Evolutionary conservation across 1,140 invertebrate species (phyloP), one percentile per base, ranked within the genome.

Genomic region (Frieseomelitta varia): DNA sequence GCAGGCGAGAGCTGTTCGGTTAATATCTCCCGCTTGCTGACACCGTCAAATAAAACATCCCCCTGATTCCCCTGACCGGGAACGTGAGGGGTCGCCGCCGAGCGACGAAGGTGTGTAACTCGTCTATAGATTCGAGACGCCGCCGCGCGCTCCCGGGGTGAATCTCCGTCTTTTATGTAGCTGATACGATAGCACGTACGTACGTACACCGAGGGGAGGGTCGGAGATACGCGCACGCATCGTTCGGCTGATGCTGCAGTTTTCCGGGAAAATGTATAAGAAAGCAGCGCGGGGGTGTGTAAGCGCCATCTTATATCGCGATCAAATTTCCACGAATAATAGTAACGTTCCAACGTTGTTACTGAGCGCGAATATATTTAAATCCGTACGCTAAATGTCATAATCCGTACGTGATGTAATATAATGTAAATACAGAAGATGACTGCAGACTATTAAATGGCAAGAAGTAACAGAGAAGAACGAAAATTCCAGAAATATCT

Each of bases 1-100:
- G 82, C 82, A 73, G 86, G 82, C 87, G 83, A 88, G 88, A 90
- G 88, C 89, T 88, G 88, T 89, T 90, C 89, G 90, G 87, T 91
- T 91, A 92, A 92, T 92, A 92, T 92, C 90, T 90, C 88, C 81
- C 83, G 83, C 80, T 89, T 93, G 92, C 91, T 93, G 92, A 93
- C 92, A 90, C 83, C 84, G 88, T 90, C 87, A 88, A 93, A 93
- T 93, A 92, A 92, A 92, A 92, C 87, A 91, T 91, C 87, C 84
- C 84, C 82, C 83, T 53, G 78, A 39, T 47, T 69, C 72, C 80
- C 21, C 21, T 12, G 75, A 73, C 6, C 34, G 11, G 21, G 39
- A 79, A 71, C 34, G 73, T 61, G 75, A 68, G 39, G 58, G 76
- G 71, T 72, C 58, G 75, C 61, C 76, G 72, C 71, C 58, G 71